Conservation (phyloP, 2,797 vertebrate species). For the Podargus strigoides region DNA sequence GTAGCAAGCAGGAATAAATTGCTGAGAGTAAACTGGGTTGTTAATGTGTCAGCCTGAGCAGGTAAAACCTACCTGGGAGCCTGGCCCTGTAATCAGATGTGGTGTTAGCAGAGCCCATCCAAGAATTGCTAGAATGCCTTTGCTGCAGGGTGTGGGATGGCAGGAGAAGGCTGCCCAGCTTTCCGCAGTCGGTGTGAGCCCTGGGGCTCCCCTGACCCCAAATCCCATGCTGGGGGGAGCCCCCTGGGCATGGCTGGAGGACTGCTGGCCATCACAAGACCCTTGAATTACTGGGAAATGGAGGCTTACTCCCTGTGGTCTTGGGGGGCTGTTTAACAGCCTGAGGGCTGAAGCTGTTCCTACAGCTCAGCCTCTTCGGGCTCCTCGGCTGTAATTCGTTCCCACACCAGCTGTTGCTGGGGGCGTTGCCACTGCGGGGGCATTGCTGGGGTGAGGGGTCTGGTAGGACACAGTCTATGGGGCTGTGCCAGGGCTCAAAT, state of each 20-base stretch:
- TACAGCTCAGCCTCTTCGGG: neutral
- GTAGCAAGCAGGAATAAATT: neutral
- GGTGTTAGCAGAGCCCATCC: neutral
- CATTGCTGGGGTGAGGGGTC: neutral
- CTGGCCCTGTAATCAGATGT: accelerated
- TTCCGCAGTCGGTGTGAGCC: neutral
- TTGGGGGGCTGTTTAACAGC: neutral
- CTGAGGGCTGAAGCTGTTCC: neutral
- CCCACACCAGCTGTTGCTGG: neutral
- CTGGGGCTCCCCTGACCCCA: neutral
- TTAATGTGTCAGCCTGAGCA: neutral
- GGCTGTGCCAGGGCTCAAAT: neutral
- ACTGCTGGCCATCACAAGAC: neutral
- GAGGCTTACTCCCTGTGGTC: neutral
- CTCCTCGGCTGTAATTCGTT: neutral
- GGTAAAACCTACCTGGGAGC: neutral
- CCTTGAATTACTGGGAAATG: neutral
- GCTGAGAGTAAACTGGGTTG: neutral
- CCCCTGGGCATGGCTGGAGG: neutral
- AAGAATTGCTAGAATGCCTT: neutral
- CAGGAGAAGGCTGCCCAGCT: neutral
- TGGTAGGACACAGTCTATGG: neutral
- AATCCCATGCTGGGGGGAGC: neutral
- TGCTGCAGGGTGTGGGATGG: neutral
- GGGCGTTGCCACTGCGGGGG: accelerated